Evolutionary conservation across 2,113 vertebrate genomes (phyloP).

Genomic region (Apaloderma vittatum): DNA sequence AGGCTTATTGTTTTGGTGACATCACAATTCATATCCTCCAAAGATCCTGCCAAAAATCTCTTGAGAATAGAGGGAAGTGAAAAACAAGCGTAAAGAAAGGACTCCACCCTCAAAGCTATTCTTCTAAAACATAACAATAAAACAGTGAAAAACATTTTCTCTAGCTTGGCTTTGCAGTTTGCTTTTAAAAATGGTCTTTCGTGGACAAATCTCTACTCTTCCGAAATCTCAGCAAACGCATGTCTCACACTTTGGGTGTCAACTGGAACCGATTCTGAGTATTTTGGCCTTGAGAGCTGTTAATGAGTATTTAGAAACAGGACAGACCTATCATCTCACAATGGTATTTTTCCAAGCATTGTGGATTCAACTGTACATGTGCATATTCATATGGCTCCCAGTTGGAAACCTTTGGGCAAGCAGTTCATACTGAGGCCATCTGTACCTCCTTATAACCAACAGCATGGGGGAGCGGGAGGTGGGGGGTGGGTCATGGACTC

Average conservation of each 20-base stretch:
- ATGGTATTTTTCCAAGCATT: neutral
- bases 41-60: constrained; percentile 44
- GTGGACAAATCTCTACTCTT: neutral
- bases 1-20: constrained; percentile 38
- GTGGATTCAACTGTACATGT: neutral
- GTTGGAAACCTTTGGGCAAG: neutral
- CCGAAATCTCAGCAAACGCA: neutral
- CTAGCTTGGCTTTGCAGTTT: neutral
- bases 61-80: constrained; percentile 43
- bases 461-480: neutral
- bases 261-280: neutral
- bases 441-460: neutral
- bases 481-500: too few species aligned
- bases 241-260: neutral
- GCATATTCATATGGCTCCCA: neutral
- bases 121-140: constrained; percentile 1
- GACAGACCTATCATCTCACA: neutral
- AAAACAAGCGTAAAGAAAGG: constrained; percentile 49
- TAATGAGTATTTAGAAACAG: neutral
- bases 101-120: constrained; percentile 52
- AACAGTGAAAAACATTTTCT: constrained; percentile 26
- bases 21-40: constrained; percentile 55
- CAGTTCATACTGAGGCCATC: neutral
- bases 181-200: neutral
- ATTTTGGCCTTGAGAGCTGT: neutral